Percentiles rank a stretch among this genome's conserved stretches.
These are phyloP conservation scores for Sinocyclocheilus rhinocerous DNA, from an alignment of 2,113 vertebrate species.

Conservation along the genomic window DNA sequence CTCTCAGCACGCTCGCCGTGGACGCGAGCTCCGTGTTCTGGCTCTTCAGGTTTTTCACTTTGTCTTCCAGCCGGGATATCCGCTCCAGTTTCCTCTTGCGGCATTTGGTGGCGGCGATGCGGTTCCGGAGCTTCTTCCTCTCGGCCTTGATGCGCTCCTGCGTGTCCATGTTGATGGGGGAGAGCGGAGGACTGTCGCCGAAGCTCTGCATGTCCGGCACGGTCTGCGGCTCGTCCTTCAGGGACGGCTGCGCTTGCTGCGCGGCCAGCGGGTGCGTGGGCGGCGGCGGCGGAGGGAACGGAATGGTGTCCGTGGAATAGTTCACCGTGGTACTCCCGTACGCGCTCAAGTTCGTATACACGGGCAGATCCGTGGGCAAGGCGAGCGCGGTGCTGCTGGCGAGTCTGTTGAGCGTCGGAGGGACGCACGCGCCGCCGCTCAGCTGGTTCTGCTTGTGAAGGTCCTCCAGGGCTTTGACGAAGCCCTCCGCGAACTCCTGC, in stretches of 20 bases:
- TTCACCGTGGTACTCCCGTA: constrained; percentile 77
- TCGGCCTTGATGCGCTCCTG: constrained; percentile 94
- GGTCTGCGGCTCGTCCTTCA: constrained; percentile 94
- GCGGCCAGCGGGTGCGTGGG: no score
- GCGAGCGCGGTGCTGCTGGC: constrained; percentile 67
- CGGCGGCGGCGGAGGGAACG: constrained; percentile 77
- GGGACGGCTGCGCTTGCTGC: no score
- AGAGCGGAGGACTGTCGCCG: constrained; percentile 89
- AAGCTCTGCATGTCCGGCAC: constrained; percentile 93
- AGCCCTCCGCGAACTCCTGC: constrained; percentile 95
- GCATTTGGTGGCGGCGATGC: constrained; percentile 96
- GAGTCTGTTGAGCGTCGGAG: constrained; percentile 63
- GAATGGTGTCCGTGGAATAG: constrained; percentile 82
- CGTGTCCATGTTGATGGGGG: constrained; percentile 92
- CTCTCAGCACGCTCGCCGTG: constrained; percentile 87
- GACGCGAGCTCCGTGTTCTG: constrained; percentile 95
- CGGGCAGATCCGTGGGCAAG: constrained; percentile 78
- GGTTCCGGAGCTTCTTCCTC: constrained; percentile 90
- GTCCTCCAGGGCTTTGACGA: constrained; percentile 94
- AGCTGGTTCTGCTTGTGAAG: constrained; percentile 94
- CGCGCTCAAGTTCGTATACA: constrained; percentile 82
- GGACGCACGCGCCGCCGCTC: constrained; percentile 57
- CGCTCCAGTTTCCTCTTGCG: constrained; percentile 93
- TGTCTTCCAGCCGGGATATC: constrained; percentile 94
- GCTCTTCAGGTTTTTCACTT: constrained; percentile 90